Conservation (phyloP, 2,797 vertebrate species). For the Cyprinodon diabolis region DNA sequence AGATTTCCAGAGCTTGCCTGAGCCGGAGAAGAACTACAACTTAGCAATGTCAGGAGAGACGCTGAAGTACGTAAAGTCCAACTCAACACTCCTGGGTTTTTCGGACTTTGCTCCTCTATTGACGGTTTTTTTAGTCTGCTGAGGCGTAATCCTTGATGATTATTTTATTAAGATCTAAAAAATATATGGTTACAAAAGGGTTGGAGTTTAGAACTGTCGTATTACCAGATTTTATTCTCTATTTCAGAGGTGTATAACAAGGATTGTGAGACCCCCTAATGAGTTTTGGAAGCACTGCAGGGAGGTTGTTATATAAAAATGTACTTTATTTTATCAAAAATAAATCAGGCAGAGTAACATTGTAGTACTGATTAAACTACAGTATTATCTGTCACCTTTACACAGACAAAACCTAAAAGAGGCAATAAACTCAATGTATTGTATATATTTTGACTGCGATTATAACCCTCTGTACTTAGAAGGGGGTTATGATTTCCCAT, state of each 20-base stretch:
- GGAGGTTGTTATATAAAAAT: too few relatives aligned
- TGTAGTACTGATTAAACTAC: too few relatives aligned
- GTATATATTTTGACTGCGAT: too few relatives aligned
- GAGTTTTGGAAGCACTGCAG: too few relatives aligned
- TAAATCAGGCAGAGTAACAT: too few relatives aligned
- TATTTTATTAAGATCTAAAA: not conserved
- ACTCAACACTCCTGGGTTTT: not conserved
- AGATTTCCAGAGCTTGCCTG: conserved; percentile 89
- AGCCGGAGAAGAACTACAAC: conserved; percentile 94
- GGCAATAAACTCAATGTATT: too few relatives aligned
- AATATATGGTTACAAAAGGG: not conserved
- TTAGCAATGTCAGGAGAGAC: conserved; percentile 96
- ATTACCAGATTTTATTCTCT: not conserved
- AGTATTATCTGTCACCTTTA: too few relatives aligned
- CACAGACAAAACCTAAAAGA: too few relatives aligned
- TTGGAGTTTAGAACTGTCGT: not conserved
- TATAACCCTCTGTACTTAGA: too few relatives aligned
- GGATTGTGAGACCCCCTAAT: too few relatives aligned
- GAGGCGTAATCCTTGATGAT: not conserved
- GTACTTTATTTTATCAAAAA: too few relatives aligned
- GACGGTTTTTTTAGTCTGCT: not conserved
- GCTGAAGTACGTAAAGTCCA: conserved; percentile 85
- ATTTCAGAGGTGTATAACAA: not conserved
- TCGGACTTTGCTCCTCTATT: conserved; percentile 8
- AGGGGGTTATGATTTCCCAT: too few relatives aligned